Base-by-base conservation (phyloP, 2,113 vertebrate species). In the Camarhynchus parvulus region DNA sequence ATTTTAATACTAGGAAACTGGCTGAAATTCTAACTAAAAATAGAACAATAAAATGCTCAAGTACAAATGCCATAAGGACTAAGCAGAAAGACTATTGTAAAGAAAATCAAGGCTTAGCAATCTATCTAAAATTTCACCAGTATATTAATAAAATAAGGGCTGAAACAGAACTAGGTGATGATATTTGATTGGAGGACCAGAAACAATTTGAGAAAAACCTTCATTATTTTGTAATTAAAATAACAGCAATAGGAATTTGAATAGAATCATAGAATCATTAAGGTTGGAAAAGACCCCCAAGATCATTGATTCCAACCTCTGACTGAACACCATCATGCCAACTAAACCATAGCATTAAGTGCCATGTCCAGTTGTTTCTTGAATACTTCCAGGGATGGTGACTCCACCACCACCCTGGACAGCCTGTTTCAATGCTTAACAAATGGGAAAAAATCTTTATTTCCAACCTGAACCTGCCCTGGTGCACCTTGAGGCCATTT, bases 1-100 rank as follows among this genome's bases (percentile, higher is more conserved):
- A 92, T 84, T 90, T 81, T 92, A 95, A 95, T 96, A 92, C 58
- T 61, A 95, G 81, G 77, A 91, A 94, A 87, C 74, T 56, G 80
- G 87, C 66, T 95, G 87, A 95, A 95, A 95, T 82, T 76, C 47
- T 82, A 58, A 64, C 81, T 96, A 91, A 95, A 95, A 97, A 94
- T 87, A 94, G 87, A 95, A 91, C 75, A 91, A 94, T 93, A 84
- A 84, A 94, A 89, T 91, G 81, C 50, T 89, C 87, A 66, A 86
- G 50, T 55, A 83, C 28, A 80, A 89, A 84, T 72, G 66, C 62
- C 69, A 30, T 64, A 82, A 94, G 53, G 66, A 82, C 77, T 94
- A 41, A 81, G 49, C 8, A 97, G 83, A 91, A 91, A 84, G 53
- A 55, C 49, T 75, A 79, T 49, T 94, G 61, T 37, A 75, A 89